phyloP scores from a whole-genome alignment of 2,888 invertebrate species.

The Dolomedes plantarius region DNA sequence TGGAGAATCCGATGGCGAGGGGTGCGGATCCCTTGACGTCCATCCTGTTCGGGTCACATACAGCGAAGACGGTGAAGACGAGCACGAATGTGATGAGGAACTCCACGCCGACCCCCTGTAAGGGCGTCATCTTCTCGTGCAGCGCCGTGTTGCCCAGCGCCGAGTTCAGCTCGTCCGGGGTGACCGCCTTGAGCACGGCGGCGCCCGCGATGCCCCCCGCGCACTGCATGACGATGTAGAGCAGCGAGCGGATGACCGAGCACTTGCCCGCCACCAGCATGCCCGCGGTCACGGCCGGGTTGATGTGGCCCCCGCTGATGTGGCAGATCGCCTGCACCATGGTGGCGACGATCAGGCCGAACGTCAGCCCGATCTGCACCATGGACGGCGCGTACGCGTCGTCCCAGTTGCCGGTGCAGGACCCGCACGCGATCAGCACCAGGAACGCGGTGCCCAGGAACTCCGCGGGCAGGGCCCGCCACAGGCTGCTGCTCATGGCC shows the following conservation, averaged over 20 bases:
- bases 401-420: constrained; percentile 81
- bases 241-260: constrained; percentile 83
- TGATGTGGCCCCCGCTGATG: constrained; percentile 92
- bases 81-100: constrained; percentile 90
- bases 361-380: constrained; percentile 88
- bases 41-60: constrained; percentile 85
- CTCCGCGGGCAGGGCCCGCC: constrained; percentile 90
- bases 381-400: constrained; percentile 79
- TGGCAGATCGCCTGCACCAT: constrained; percentile 87
- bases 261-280: constrained; percentile 88
- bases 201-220: constrained; percentile 83
- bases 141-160: constrained; percentile 85
- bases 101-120: constrained; percentile 90
- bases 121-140: constrained; percentile 80
- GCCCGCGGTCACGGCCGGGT: constrained; percentile 92
- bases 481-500: constrained; percentile 78
- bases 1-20: constrained; percentile 90
- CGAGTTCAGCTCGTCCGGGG: constrained; percentile 80
- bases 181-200: constrained; percentile 64
- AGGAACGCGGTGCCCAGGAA: constrained; percentile 91
- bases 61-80: constrained; percentile 90
- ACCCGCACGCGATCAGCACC: constrained; percentile 87
- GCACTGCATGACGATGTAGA: constrained; percentile 90
- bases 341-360: constrained; percentile 90
- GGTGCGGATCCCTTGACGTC: constrained; percentile 89